Evolutionary conservation across 2,113 vertebrate genomes (phyloP).

Genomic region (Eubucco bourcierii): DNA sequence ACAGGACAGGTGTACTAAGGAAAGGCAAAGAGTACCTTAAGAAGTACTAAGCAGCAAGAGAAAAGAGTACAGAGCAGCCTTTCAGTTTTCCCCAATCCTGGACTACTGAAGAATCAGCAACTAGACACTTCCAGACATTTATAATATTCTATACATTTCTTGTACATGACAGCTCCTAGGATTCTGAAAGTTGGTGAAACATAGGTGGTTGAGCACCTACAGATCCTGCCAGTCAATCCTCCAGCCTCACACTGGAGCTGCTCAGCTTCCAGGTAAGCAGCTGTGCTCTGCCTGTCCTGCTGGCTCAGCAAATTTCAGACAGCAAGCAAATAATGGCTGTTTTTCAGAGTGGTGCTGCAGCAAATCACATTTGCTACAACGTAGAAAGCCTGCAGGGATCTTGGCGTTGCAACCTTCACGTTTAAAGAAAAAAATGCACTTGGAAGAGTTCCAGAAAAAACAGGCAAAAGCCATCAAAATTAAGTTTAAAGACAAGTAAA

Average conservation of each 20-base stretch:
- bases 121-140: neutral
- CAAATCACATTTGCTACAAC: neutral
- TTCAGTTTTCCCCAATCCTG: neutral
- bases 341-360: slow-evolving; percentile 23
- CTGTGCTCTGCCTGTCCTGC: neutral
- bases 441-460: neutral
- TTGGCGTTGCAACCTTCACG: neutral
- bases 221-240: neutral
- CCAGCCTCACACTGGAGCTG: neutral
- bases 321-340: slow-evolving; percentile 20
- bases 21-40: neutral
- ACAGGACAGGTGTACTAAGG: neutral
- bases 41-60: neutral
- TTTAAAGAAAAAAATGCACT: neutral
- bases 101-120: neutral
- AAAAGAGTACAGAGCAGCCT: neutral
- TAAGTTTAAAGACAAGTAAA: neutral
- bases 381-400: neutral
- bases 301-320: slow-evolving; percentile 45
- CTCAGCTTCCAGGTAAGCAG: slow-evolving; percentile 41
- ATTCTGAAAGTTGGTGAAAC: neutral
- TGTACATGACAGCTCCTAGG: neutral
- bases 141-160: neutral
- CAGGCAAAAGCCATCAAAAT: neutral
- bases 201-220: neutral